These are phyloP conservation scores for Probaryconus sp. DNA, from an alignment of 1,140 invertebrate species.

Conservation along the genomic window DNA sequence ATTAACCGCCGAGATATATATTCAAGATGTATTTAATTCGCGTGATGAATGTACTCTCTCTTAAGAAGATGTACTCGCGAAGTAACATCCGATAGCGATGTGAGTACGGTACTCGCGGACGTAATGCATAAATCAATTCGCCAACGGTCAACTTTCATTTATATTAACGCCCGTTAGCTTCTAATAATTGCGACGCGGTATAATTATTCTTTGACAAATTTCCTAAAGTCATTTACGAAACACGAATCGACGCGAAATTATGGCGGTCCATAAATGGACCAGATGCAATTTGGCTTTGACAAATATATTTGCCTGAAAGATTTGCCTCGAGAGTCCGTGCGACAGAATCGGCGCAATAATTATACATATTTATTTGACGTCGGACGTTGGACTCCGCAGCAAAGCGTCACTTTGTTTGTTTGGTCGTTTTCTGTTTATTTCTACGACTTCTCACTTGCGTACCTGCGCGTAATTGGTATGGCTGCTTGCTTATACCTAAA, in stretches of 20 bases:
- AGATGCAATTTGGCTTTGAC: too few relatives aligned
- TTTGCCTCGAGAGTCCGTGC: too few relatives aligned
- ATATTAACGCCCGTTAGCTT: slow-evolving; percentile 25
- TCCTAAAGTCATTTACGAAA: too few relatives aligned
- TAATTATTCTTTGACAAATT: neutral
- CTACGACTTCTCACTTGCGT: too few relatives aligned
- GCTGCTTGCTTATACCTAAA: slow-evolving; percentile 22
- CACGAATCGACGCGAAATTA: neutral
- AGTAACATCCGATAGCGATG: slow-evolving; percentile 32
- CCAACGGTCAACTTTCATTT: slow-evolving; percentile 37
- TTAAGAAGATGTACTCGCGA: slow-evolving; percentile 39
- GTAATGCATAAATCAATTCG: slow-evolving; percentile 35
- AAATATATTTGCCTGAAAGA: too few relatives aligned
- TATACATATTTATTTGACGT: slow-evolving; percentile 6
- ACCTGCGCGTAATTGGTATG: slow-evolving; percentile 50
- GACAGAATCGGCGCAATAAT: too few relatives aligned
- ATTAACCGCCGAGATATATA: slow-evolving; percentile 30
- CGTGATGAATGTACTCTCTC: slow-evolving; percentile 46
- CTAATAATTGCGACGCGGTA: slow-evolving; percentile 21
- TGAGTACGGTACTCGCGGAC: slow-evolving; percentile 14
- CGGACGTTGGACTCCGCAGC: slow-evolving; percentile 18
- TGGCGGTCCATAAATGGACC: neutral
- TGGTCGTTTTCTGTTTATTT: slow-evolving; percentile 24
- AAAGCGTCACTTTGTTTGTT: slow-evolving; percentile 19
- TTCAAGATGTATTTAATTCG: slow-evolving; percentile 45